These are phyloP conservation scores for Sebastes oblongus DNA, from an alignment of 2,797 vertebrate genomes.

Conservation along the genomic window DNA sequence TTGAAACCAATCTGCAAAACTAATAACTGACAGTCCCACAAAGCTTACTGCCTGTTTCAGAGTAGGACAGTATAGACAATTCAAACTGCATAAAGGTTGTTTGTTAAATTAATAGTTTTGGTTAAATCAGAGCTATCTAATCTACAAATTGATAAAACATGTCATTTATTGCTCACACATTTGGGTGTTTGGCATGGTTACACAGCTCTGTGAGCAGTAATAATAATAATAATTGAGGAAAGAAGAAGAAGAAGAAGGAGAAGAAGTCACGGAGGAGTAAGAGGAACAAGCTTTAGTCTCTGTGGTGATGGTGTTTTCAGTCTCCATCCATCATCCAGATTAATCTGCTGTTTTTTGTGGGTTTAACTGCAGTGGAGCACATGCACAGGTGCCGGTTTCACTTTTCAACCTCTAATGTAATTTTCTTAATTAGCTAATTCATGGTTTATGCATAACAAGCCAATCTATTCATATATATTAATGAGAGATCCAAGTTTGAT, in stretches of 20 bases:
- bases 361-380: constrained; percentile 8
- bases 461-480: constrained; percentile 72
- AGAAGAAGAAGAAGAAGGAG: not conserved
- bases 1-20: constrained; percentile 37
- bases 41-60: constrained; percentile 41
- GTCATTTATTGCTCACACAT: constrained; percentile 15
- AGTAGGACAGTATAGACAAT: constrained; percentile 7
- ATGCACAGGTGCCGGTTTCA: constrained; percentile 51
- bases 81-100: constrained; percentile 40
- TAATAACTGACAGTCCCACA: constrained; percentile 60
- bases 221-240: constrained; percentile 11
- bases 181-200: constrained; percentile 6
- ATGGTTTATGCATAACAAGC: constrained; percentile 71
- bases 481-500: constrained; percentile 72
- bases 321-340: constrained; percentile 24
- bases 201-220: not conserved
- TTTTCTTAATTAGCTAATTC: constrained; percentile 72
- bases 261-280: not conserved
- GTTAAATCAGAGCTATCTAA: constrained; percentile 44
- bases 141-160: constrained; percentile 48
- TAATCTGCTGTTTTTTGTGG: constrained; percentile 27
- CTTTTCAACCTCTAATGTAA: constrained; percentile 55
- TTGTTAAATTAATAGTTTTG: constrained; percentile 49
- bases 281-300: constrained; percentile 2
- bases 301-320: not conserved